phyloP scores from a whole-genome alignment of 2,888 invertebrate species.

The Allolobophora icterica region DNA sequence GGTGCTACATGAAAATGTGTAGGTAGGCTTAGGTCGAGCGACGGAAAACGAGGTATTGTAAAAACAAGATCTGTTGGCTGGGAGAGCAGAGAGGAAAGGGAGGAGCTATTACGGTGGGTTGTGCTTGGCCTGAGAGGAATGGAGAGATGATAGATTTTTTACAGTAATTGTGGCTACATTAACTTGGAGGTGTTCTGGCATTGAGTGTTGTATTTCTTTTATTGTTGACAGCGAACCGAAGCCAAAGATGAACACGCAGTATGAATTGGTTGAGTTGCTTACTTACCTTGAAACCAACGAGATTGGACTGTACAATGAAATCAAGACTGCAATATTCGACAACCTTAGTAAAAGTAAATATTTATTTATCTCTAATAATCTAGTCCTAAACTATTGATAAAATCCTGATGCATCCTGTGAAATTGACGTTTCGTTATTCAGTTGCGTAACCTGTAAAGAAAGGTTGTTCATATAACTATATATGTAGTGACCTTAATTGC shows the following conservation, averaged over 20 bases:
- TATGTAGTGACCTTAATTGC: no score
- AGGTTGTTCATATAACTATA: background rate
- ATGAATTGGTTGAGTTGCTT: slow-evolving; percentile 23
- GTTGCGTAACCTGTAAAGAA: background rate
- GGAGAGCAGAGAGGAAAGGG: no score
- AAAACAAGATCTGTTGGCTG: no score
- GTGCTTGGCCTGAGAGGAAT: background rate
- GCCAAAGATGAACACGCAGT: slow-evolving; percentile 23
- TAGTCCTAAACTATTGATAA: background rate
- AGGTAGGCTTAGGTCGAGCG: no score
- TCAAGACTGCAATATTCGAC: slow-evolving; percentile 32
- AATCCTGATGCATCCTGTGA: background rate
- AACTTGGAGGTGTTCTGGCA: background rate
- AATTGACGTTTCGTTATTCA: background rate
- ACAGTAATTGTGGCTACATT: background rate
- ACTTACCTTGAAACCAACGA: slow-evolving; percentile 31
- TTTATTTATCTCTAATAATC: background rate
- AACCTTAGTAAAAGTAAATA: slow-evolving; percentile 32
- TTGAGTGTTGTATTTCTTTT: background rate
- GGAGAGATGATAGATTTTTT: background rate
- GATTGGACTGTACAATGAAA: slow-evolving; percentile 19
- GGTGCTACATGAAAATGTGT: no score
- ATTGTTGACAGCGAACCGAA: background rate
- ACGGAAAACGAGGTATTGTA: no score
- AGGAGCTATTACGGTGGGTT: background rate